Base-by-base conservation (phyloP, 2,797 vertebrate genomes). In the Pempheris klunzingeri region DNA sequence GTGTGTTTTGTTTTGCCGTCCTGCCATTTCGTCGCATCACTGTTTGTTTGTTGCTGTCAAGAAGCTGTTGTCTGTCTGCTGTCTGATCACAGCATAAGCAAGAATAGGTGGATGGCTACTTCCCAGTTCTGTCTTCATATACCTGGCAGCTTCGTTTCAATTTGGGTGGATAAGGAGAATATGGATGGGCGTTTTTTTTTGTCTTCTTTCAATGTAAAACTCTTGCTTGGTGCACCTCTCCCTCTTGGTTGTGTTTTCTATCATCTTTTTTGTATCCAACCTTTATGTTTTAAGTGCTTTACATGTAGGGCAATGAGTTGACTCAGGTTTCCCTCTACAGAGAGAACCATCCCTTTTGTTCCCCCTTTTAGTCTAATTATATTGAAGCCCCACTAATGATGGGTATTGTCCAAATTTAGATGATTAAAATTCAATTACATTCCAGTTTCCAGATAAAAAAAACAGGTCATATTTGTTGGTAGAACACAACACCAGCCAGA, bases 341-440 rank as follows among this genome's bases (percentile, higher is more conserved):
- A 63, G 43, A 74, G 65, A 72, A 52, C 28, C 46, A 7, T 36
- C 39, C 38, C 34, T 39, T 74, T 59, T 71, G 54, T 44, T 72
- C 60, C 65, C n/a, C 50, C 26, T 72, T 81, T 81, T 30, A 61
- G 46, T 77, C 26, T 74, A 82, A 88, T 88, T 80, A 74, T 70
- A 78, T 71, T 71, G 39, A 49, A 75, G 65, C 63, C 71, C 55
- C 22, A 53, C 54, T 89, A 90, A 89, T 88, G 83, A 86, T 20
- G 73, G 54, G 65, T 68, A 78, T 87, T 87, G 84, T 88, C 82
- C 71, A 85, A 74, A 84, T 85, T 65, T 67, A 67, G 66, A 85
- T 69, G 66, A 86, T 90, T 86, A 68, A 80, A 90, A 89, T 80
- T 81, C 18, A 80, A 86, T 88, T 87, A 85, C 24, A 43, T 77